Conservation (phyloP, 2,888 invertebrate genomes). For the Diploptera punctata region DNA sequence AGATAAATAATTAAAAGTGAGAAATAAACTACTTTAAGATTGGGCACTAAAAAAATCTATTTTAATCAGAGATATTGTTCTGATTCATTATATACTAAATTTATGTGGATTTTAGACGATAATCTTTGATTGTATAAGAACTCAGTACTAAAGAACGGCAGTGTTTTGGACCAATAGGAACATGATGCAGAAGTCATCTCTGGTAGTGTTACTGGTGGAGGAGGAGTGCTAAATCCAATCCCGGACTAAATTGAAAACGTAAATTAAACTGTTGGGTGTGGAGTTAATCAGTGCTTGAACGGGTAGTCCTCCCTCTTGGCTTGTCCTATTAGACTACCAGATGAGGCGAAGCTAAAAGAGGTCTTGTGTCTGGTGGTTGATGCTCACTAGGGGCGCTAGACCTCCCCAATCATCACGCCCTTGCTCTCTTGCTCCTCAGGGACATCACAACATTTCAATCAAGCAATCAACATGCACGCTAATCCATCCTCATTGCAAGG, state of each 20-base stretch:
- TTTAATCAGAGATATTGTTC: no score
- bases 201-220: neutral
- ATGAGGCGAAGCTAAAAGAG: conserved; percentile 37
- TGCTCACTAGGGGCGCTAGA: conserved; percentile 19
- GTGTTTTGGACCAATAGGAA: no score
- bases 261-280: conserved; percentile 41
- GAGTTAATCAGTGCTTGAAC: conserved; percentile 38
- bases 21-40: no score
- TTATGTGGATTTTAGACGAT: no score
- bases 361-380: conserved; percentile 27
- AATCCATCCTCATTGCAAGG: conserved; percentile 8
- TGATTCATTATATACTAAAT: no score
- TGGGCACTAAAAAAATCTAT: no score
- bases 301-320: conserved; percentile 30
- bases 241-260: conserved; percentile 40
- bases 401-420: conserved; percentile 35
- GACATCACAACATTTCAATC: conserved; percentile 40
- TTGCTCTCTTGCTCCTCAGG: conserved; percentile 12
- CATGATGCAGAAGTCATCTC: neutral
- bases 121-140: no score
- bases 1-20: no score
- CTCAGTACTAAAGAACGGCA: no score
- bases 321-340: conserved; percentile 40
- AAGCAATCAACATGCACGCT: conserved; percentile 36
- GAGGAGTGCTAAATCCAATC: conserved; percentile 6